Evolutionary conservation across 2,888 invertebrate genomes (phyloP), one percentile per base, ranked within the genome.

Genomic region (Siphlonurus alternatus): DNA sequence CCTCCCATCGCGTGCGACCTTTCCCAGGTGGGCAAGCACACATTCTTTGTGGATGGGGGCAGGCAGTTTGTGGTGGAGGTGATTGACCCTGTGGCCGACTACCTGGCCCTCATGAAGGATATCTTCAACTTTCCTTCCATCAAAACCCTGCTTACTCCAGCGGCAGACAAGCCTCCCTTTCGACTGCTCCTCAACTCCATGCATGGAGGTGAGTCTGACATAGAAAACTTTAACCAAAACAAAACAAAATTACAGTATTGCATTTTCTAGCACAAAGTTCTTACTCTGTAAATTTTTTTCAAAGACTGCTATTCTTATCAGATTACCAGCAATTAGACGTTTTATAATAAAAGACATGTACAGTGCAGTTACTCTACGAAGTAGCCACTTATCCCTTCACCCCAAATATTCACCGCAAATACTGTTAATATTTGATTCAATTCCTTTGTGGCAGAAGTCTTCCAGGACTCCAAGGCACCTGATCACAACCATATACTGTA

Each of bases 121-220:
- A 96, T 99, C 69, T 99, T 99, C 77, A 95, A 99, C 79, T 99
- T 99, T 76, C 75, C 76, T 59, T 83, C 85, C 72, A 83, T 99
- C 65, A 86, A 82, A 71, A 76, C 78, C 0, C 81, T 93, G 64
- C 79, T 97, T 23, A 81, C 83, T 64, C 90, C 90, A 51, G 80
- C 81, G 5, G 76, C 80, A 15, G 79, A 79, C 15, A 81, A 83
- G 66, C 82, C 83, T 62, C 84, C 88, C 0, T 86, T 96, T 73
- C 88, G 89, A 71, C 83, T 99, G 68, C 83, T 96, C 25, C 86
- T 98, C 63, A 93, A 99, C 76, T 84, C 90, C 19, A 90, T 99
- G 91, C 89, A 91, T 75, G 99, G 98, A 79, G 93, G 93, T 90
- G 74, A 73, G 73, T 63, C 54, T 7, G 1, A n/a, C n/a, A n/a